Evolutionary conservation across 2,113 vertebrate species (phyloP).

Genomic region (Cochlearius cochlearius): DNA sequence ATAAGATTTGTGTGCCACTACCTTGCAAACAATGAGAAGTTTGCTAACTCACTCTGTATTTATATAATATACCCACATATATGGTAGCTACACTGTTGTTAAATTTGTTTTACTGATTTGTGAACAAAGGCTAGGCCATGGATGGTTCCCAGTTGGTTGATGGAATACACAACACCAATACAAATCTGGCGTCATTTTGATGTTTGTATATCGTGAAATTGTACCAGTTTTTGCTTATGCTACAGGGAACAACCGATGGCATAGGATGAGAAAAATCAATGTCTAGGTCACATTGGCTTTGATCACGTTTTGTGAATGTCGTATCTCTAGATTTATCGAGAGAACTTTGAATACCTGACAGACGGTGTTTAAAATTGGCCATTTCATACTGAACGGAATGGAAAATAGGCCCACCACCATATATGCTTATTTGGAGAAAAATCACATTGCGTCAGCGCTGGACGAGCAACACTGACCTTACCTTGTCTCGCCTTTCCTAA

Average conservation of each 20-base stretch:
- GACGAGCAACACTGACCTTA: slow-evolving; percentile 4
- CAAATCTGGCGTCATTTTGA: background rate
- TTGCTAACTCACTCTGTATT: slow-evolving; percentile 54
- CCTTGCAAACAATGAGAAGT: slow-evolving; percentile 11
- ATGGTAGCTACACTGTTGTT: slow-evolving; percentile 73
- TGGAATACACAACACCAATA: background rate
- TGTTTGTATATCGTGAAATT: slow-evolving; percentile 37
- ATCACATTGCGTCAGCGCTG: background rate
- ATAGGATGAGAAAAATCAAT: slow-evolving; percentile 28
- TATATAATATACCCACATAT: slow-evolving; percentile 26
- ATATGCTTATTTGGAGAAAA: background rate
- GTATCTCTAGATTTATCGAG: slow-evolving; percentile 62
- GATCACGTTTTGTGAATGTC: slow-evolving; percentile 51
- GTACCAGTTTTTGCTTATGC: slow-evolving; percentile 33
- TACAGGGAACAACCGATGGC: slow-evolving; percentile 44
- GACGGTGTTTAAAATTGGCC: slow-evolving; percentile 15
- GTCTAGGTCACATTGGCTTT: slow-evolving; percentile 66
- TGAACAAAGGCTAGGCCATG: slow-evolving; percentile 40
- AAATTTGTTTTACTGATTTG: slow-evolving; percentile 42
- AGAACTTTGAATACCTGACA: slow-evolving; percentile 53
- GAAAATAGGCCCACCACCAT: background rate
- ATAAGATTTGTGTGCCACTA: background rate
- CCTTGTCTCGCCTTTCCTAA: background rate
- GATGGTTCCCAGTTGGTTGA: slow-evolving; percentile 28
- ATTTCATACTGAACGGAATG: background rate